Percentiles rank a stretch among this genome's conserved stretches.
These are phyloP conservation scores for Lucifuga dentata DNA, from an alignment of 2,113 vertebrate species.

Conservation along the genomic window DNA sequence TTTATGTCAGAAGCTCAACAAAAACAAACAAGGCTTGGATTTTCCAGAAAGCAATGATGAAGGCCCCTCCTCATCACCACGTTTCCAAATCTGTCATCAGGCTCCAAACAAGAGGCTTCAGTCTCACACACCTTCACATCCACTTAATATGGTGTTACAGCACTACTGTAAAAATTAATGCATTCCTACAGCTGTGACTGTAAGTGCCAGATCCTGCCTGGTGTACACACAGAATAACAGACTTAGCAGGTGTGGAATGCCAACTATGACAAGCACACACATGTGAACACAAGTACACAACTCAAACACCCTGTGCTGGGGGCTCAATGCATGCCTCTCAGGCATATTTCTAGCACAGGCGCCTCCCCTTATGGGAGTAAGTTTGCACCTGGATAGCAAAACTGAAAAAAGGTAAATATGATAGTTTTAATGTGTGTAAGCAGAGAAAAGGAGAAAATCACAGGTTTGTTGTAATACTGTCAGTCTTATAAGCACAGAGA, in stretches of 20 bases:
- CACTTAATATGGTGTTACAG: constrained; percentile 12
- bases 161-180: constrained; percentile 41
- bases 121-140: background rate
- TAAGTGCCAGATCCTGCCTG: constrained; percentile 51
- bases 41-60: constrained; percentile 51
- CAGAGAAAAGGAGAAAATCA: too few relatives aligned
- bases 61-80: constrained; percentile 9
- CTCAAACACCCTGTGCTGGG: constrained; percentile 46
- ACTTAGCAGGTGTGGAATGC: constrained; percentile 64
- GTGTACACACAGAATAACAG: constrained; percentile 61
- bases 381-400: background rate
- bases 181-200: constrained; percentile 48
- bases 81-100: constrained; percentile 66
- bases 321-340: background rate
- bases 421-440: too few relatives aligned
- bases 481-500: too few relatives aligned
- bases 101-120: constrained; percentile 47
- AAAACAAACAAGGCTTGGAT: constrained; percentile 18
- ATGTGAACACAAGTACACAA: constrained; percentile 54
- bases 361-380: background rate
- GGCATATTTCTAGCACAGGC: background rate
- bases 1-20: constrained; percentile 12
- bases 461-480: too few relatives aligned
- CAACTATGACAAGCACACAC: constrained; percentile 57
- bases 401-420: background rate